phyloP scores from a whole-genome alignment of 2,113 vertebrate species.

The Epinephelus lanceolatus region DNA sequence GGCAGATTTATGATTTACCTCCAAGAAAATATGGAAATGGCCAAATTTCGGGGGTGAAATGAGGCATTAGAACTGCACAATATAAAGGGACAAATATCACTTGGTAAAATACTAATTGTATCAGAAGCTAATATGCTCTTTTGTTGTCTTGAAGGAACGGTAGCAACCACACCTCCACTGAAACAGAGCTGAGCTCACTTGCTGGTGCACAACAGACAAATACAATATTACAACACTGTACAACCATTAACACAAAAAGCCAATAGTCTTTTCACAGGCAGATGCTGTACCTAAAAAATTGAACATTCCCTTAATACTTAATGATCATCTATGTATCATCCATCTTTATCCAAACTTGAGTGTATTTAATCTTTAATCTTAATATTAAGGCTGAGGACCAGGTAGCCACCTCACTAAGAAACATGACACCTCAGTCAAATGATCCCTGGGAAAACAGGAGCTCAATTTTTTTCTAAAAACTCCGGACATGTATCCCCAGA shows the following conservation, averaged over 20 bases:
- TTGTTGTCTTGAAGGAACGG: not conserved
- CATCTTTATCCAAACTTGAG: not conserved
- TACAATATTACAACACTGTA: constrained; percentile 66
- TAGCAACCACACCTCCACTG: not conserved
- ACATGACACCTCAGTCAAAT: constrained; percentile 16
- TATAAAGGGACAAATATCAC: not conserved
- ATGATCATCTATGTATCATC: not conserved
- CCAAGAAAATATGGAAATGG: not conserved
- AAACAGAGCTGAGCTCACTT: constrained; percentile 39
- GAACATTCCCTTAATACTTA: constrained; percentile 21
- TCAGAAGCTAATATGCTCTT: not conserved
- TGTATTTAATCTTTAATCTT: not conserved
- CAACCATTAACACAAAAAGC: constrained; percentile 67
- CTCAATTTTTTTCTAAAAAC: constrained; percentile 79
- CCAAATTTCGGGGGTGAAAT: not conserved
- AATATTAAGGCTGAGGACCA: constrained; percentile 35
- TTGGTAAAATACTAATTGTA: not conserved
- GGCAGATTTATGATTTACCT: not conserved
- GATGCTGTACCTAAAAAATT: constrained; percentile 45
- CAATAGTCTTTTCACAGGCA: constrained; percentile 84
- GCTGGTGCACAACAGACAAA: constrained; percentile 57
- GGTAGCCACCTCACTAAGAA: constrained; percentile 67
- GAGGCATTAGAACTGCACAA: not conserved
- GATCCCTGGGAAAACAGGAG: constrained; percentile 56
- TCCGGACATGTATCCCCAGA: constrained; percentile 61